Percentiles rank a stretch among this genome's conserved stretches.
phyloP scores from a whole-genome alignment of 2,888 invertebrate species.

The Synanthedon formicaeformis region DNA sequence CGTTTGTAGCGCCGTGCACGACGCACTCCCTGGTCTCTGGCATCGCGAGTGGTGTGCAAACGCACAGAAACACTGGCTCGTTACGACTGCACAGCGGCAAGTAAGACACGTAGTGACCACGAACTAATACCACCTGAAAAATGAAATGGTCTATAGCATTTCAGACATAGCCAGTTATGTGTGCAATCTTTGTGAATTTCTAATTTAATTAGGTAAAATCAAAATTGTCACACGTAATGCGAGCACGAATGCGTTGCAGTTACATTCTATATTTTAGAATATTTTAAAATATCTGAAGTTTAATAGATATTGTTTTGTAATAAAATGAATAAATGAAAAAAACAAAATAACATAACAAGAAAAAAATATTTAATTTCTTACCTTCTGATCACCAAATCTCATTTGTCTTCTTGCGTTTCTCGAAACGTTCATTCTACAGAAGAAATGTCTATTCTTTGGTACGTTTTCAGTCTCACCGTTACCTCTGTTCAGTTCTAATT shows the following conservation, averaged over 20 bases:
- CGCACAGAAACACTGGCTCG: slow-evolving; percentile 96
- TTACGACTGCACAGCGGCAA: slow-evolving; percentile 92
- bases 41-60: slow-evolving; percentile 96
- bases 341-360: background rate
- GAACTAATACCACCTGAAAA: slow-evolving; percentile 91
- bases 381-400: slow-evolving; percentile 99
- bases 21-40: slow-evolving; percentile 96
- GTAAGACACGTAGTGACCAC: slow-evolving; percentile 95
- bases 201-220: too few species aligned
- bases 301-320: too few species aligned
- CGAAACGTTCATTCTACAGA: slow-evolving; percentile 98
- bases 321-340: background rate
- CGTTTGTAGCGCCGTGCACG: slow-evolving; percentile 96
- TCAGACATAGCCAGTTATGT: too few species aligned
- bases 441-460: slow-evolving; percentile 82
- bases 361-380: slow-evolving; percentile 40
- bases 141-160: background rate
- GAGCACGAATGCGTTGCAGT: too few species aligned
- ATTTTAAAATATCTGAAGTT: too few species aligned
- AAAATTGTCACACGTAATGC: too few species aligned
- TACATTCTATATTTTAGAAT: too few species aligned
- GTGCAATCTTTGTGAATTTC: too few species aligned
- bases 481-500: slow-evolving; percentile 85
- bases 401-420: slow-evolving; percentile 96
- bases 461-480: slow-evolving; percentile 67